Evolutionary conservation across 2,113 vertebrate species (phyloP).

Genomic region (Tychaedon coryphoeus): DNA sequence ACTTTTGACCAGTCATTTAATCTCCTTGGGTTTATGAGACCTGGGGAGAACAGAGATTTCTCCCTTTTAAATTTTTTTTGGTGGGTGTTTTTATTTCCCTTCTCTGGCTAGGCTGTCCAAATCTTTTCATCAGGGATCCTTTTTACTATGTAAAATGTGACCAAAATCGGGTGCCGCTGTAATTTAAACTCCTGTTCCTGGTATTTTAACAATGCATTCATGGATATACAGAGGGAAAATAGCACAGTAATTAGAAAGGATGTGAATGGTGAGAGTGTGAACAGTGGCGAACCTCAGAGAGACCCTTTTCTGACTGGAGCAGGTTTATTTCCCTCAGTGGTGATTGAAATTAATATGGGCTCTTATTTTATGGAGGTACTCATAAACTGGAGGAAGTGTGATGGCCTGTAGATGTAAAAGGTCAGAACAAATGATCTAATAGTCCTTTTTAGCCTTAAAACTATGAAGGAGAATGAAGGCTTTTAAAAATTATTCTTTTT

Average conservation of each 20-base stretch:
- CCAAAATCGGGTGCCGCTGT: neutral
- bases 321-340: slow-evolving; percentile 40
- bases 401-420: slow-evolving; percentile 35
- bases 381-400: slow-evolving; percentile 32
- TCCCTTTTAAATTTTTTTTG: neutral
- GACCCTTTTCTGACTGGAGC: neutral
- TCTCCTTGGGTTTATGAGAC: neutral
- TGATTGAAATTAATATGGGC: slow-evolving; percentile 40
- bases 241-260: neutral
- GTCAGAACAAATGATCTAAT: slow-evolving; percentile 43
- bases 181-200: neutral
- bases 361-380: slow-evolving; percentile 41
- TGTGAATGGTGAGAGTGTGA: neutral
- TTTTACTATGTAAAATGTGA: neutral
- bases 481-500: neutral
- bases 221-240: neutral
- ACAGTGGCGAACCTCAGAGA: neutral
- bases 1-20: neutral
- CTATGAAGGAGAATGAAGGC: neutral
- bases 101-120: neutral
- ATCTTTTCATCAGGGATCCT: neutral
- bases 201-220: neutral
- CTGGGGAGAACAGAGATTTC: neutral
- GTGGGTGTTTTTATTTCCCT: neutral
- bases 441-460: slow-evolving; percentile 30